Percentiles rank a stretch among this genome's conserved stretches.
Evolutionary conservation across 2,113 vertebrate species (phyloP).

Genomic region (Australoheros scitulus): DNA sequence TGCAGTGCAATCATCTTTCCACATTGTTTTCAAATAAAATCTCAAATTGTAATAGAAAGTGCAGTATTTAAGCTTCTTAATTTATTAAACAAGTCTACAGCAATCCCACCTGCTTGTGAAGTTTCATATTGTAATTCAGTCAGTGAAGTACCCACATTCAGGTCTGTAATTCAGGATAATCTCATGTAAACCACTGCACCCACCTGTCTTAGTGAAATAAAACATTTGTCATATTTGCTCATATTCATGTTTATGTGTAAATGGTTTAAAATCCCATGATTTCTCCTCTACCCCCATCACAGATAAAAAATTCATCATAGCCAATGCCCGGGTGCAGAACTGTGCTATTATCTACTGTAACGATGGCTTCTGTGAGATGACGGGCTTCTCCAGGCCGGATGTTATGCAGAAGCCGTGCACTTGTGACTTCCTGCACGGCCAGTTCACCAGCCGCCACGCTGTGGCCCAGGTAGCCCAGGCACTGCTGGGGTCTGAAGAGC

Average conservation of each 20-base stretch:
- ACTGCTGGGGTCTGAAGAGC: slow-evolving; percentile 91
- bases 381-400: slow-evolving; percentile 94
- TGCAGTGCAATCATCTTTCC: background rate
- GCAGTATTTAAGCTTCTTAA: background rate
- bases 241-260: background rate
- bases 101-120: background rate
- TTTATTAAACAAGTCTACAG: background rate
- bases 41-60: background rate
- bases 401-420: slow-evolving; percentile 97
- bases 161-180: slow-evolving; percentile 12
- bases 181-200: background rate
- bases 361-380: slow-evolving; percentile 97
- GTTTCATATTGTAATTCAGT: background rate
- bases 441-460: slow-evolving; percentile 90
- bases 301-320: slow-evolving; percentile 99
- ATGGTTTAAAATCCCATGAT: slow-evolving; percentile 42
- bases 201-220: background rate
- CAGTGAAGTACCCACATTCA: background rate
- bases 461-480: slow-evolving; percentile 94
- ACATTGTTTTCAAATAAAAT: background rate
- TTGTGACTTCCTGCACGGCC: slow-evolving; percentile 94
- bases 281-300: slow-evolving; percentile 57
- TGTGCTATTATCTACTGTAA: slow-evolving; percentile 98
- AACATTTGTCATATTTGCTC: background rate
- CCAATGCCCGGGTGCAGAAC: slow-evolving; percentile 95